phyloP scores from a whole-genome alignment of 1,140 invertebrate genomes.

The Drosophila nigrodunni region DNA sequence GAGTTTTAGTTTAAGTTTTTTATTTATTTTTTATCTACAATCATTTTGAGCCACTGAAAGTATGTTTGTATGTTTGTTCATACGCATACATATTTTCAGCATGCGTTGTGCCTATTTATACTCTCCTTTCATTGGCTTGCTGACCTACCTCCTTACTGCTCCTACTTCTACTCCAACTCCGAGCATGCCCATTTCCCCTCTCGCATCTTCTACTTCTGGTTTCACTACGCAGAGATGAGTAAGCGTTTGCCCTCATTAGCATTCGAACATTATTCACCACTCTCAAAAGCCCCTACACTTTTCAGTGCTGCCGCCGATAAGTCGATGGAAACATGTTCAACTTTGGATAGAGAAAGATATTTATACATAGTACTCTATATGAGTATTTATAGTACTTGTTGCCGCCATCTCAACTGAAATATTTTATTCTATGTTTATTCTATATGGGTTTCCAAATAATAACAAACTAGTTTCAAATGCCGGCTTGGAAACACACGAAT shows the following conservation, averaged over 20 bases:
- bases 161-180: background rate
- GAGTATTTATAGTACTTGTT: conserved; percentile 1
- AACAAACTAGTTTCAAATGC: conserved; percentile 49
- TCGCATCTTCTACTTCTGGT: conserved; percentile 14
- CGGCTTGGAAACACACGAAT: conserved; percentile 59
- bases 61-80: conserved; percentile 2
- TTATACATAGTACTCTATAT: background rate
- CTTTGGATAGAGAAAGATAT: conserved; percentile 3
- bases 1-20: conserved; percentile 1
- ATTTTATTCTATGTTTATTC: conserved; percentile 1
- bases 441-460: conserved; percentile 26
- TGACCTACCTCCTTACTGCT: conserved; percentile 16
- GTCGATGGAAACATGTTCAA: conserved; percentile 29
- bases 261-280: conserved; percentile 63
- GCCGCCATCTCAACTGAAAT: background rate
- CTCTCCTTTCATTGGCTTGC: conserved; percentile 44
- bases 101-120: conserved; percentile 63
- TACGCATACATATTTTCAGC: conserved; percentile 47
- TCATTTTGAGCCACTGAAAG: conserved; percentile 25
- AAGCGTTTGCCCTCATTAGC: conserved; percentile 69
- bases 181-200: background rate
- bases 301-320: conserved; percentile 29
- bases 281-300: conserved; percentile 33
- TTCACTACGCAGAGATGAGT: conserved; percentile 51
- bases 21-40: conserved; percentile 44